A percentile compares a stretch with the other conserved stretches of the same genome.
Conservation (phyloP, 2,113 vertebrate genomes). For the Mustela nigripes region DNA sequence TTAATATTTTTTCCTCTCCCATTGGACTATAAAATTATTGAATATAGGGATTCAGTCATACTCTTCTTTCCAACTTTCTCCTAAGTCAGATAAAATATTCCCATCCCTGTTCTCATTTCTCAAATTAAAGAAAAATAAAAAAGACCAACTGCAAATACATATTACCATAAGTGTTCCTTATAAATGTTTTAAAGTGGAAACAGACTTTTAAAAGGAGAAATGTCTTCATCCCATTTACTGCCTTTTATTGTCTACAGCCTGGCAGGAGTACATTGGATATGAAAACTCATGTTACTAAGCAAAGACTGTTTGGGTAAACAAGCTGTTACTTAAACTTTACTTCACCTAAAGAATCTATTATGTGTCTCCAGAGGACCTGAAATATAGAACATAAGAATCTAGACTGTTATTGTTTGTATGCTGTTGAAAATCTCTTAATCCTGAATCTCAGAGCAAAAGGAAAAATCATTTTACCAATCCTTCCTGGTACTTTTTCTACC, state of each 20-base stretch:
- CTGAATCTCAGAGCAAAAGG: neutral
- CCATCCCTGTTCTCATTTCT: neutral
- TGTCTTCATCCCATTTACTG: neutral
- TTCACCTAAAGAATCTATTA: neutral
- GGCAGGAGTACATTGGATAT: neutral
- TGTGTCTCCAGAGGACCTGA: neutral
- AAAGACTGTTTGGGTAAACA: constrained; percentile 12
- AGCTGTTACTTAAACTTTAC: constrained; percentile 21
- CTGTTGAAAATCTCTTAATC: neutral
- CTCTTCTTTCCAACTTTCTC: neutral
- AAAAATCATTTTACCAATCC: neutral
- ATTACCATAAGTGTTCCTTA: neutral
- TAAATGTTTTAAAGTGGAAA: constrained; percentile 51
- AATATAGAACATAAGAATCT: neutral
- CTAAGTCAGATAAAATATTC: neutral
- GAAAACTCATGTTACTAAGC: neutral
- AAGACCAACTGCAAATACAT: neutral
- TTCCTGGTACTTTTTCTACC: neutral
- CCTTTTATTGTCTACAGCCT: neutral
- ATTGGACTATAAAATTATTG: neutral
- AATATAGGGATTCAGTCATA: neutral
- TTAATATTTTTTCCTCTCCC: neutral
- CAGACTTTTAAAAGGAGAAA: constrained; percentile 8
- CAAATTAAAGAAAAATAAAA: constrained; percentile 22
- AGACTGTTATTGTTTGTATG: neutral